A percentile compares a stretch with the other conserved stretches of the same genome.
These are phyloP conservation scores for human DNA, from an alignment of 2,113 vertebrate genomes.

Conservation along the genomic window DNA sequence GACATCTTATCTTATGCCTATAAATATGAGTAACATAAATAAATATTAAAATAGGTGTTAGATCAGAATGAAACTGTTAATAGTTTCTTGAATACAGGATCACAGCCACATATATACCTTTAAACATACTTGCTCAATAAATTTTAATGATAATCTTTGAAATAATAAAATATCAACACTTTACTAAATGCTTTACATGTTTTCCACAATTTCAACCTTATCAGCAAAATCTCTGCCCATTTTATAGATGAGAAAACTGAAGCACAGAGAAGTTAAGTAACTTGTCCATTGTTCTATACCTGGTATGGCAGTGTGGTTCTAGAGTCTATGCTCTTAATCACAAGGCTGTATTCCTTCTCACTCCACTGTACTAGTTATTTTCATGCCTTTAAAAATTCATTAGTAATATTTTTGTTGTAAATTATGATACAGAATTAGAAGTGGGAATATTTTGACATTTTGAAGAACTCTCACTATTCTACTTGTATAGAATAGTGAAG, in stretches of 20 bases:
- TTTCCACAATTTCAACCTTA: neutral
- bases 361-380: neutral
- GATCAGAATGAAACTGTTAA: neutral
- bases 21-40: neutral
- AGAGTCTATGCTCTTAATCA: neutral
- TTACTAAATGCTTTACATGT: neutral
- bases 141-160: neutral
- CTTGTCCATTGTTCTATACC: neutral
- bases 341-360: neutral
- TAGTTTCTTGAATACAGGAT: neutral
- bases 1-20: neutral
- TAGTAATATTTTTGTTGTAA: neutral
- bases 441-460: slow-evolving; percentile 11
- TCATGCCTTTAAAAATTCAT: neutral
- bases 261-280: neutral
- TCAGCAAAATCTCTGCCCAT: neutral
- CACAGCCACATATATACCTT: neutral
- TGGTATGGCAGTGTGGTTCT: neutral
- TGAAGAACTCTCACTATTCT: neutral
- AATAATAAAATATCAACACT: neutral
- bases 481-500: neutral
- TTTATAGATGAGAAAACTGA: neutral
- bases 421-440: slow-evolving; percentile 19
- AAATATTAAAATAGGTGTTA: neutral
- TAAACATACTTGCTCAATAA: neutral